Evolutionary conservation across 2,113 vertebrate genomes (phyloP).

Genomic region (Trinectes maculatus): DNA sequence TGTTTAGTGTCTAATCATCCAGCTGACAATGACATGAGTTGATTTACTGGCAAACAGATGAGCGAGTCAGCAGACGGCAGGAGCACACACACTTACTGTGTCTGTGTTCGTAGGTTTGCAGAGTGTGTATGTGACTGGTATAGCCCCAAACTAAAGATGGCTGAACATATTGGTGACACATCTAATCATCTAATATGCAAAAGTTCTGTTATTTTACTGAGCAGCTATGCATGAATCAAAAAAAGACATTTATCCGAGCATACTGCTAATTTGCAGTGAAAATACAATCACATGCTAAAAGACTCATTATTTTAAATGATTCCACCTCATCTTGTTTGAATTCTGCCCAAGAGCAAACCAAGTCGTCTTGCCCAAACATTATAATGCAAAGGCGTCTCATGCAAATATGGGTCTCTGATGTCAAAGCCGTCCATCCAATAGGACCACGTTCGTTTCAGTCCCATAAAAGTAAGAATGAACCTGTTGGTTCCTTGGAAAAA

Average conservation of each 20-base stretch:
- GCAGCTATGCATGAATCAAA: not conserved
- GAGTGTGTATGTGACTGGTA: constrained; percentile 19
- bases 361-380: no score
- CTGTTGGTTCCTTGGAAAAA: not conserved
- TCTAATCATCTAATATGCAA: no score
- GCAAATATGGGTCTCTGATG: no score
- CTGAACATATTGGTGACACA: no score
- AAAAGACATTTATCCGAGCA: no score
- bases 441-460: not conserved
- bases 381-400: no score
- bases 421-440: not conserved
- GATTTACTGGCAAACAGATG: constrained; percentile 93
- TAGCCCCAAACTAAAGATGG: no score
- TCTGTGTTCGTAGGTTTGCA: constrained; percentile 12
- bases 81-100: constrained; percentile 21
- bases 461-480: not conserved
- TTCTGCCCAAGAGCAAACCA: no score
- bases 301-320: no score
- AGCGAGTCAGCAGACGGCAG: constrained; percentile 87
- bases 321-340: no score
- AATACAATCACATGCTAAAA: no score
- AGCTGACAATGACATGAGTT: constrained; percentile 90
- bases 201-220: constrained; percentile 5
- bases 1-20: constrained; percentile 90
- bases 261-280: no score